Evolutionary conservation across 2,888 invertebrate genomes (phyloP).

Genomic region (Pachliopta kotzebuea): DNA sequence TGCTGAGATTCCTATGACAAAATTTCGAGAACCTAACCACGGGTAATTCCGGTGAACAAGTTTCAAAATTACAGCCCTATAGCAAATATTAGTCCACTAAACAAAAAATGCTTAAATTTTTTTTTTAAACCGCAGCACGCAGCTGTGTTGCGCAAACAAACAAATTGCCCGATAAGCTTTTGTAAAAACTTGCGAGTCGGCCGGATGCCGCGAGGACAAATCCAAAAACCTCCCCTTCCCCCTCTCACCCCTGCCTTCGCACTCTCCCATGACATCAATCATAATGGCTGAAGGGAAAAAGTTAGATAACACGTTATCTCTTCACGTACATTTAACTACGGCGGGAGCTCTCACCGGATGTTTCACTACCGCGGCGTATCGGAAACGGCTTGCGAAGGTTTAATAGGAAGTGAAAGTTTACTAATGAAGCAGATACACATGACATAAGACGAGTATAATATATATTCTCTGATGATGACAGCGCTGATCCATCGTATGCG

Average conservation of each 20-base stretch:
- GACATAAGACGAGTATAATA: too few relatives aligned
- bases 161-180: conserved; percentile 11
- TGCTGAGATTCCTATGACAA: too few relatives aligned
- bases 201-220: conserved; percentile 12
- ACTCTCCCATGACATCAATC: conserved; percentile 26
- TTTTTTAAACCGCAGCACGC: too few relatives aligned
- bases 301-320: background rate
- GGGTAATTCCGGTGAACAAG: too few relatives aligned
- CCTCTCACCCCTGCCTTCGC: background rate
- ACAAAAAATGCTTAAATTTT: background rate
- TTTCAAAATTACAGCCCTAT: too few relatives aligned
- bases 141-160: background rate
- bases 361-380: conserved; percentile 18
- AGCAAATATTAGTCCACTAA: too few relatives aligned
- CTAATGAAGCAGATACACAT: too few relatives aligned
- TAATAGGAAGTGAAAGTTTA: too few relatives aligned
- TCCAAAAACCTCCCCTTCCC: background rate
- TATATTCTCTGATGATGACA: too few relatives aligned
- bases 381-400: background rate
- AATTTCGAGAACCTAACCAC: too few relatives aligned
- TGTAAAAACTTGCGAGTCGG: conserved; percentile 8
- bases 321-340: conserved; percentile 4
- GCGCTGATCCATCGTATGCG: too few relatives aligned
- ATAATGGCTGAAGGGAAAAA: conserved; percentile 18
- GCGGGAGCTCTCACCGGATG: conserved; percentile 17